Evolutionary conservation across 2,113 vertebrate genomes (phyloP), one percentile per base, ranked within the genome.

Genomic region (Opisthocomus hoazin): DNA sequence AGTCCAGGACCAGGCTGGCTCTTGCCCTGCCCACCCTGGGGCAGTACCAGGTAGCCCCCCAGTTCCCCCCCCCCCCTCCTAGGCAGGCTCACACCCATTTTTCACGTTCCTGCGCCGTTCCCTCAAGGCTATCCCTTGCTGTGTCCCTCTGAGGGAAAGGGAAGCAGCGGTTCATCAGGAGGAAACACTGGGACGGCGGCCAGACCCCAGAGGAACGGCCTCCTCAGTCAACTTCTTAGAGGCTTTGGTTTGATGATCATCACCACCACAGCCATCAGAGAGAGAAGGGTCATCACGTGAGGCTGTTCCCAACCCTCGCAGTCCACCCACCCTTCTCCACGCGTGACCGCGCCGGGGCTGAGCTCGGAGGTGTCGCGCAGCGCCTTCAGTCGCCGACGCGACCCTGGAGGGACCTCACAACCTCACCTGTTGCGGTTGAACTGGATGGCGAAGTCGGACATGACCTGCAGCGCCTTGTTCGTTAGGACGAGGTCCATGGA

Each of bases 401-500:
- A 54, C 10, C 9, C 58, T 2, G 58, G 24, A 7, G 34, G 60
- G 26, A 21, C 10, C 94, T 95, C 93, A 99, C 99, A 24, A 21
- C 10, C 94, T 95, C 93, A 99, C 99, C 99, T 99, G 98, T 99
- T 99, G 90, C 99, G 99, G 97, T 99, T 99, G 94, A 99, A 99
- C 98, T 99, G 99, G 96, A 99, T 99, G 86, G 99, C 99, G 3
- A 99, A 99, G 97, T 99, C 99, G 0, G 98, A 99, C 99, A 99
- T 99, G 96, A 99, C 98, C 89, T 99, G 99, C 97, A 99, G 98
- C 57, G 99, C 99, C 95, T 99, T 99, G 98, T 99, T 99, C 9
- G 98, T 99, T 53, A 99, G 98, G 73, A 98, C 98, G 6, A 99
- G 97, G 92, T 99, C 99, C 99, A 99, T 99, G 90, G 99, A 99